Percentiles rank a stretch among this genome's conserved stretches.
phyloP scores from a whole-genome alignment of 2,888 invertebrate species.

The Chromoteleia sp. region DNA sequence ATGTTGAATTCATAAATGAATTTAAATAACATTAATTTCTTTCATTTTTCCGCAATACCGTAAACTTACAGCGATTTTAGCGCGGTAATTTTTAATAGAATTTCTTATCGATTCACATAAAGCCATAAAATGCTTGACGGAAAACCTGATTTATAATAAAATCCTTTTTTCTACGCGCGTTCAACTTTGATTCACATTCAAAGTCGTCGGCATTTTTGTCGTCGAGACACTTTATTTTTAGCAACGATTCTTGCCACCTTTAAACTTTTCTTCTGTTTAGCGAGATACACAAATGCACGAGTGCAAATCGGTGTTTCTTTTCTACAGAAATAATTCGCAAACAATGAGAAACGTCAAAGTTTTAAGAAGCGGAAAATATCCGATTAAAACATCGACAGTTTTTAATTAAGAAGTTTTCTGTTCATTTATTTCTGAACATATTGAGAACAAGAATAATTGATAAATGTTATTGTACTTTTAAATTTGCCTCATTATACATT shows the following conservation, averaged over 20 bases:
- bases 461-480: no score
- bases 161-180: not conserved
- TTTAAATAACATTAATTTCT: no score
- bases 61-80: no score
- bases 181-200: slow-evolving; percentile 23
- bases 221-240: slow-evolving; percentile 75
- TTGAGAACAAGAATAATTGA: no score
- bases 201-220: slow-evolving; percentile 72
- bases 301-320: slow-evolving; percentile 34
- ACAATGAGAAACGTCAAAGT: slow-evolving; percentile 3
- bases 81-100: no score
- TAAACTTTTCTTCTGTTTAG: slow-evolving; percentile 67
- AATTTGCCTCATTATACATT: no score
- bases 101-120: no score
- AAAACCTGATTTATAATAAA: slow-evolving; percentile 9
- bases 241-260: slow-evolving; percentile 65
- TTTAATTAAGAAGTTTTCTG: not conserved
- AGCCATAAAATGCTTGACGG: not conserved
- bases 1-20: no score
- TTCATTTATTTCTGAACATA: no score
- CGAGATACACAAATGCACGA: slow-evolving; percentile 33
- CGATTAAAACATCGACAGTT: not conserved
- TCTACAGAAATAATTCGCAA: slow-evolving; percentile 10
- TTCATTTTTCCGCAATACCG: no score
- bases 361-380: not conserved